Conservation (phyloP, 2,888 invertebrate species). For the Caenorhabditis becei region DNA sequence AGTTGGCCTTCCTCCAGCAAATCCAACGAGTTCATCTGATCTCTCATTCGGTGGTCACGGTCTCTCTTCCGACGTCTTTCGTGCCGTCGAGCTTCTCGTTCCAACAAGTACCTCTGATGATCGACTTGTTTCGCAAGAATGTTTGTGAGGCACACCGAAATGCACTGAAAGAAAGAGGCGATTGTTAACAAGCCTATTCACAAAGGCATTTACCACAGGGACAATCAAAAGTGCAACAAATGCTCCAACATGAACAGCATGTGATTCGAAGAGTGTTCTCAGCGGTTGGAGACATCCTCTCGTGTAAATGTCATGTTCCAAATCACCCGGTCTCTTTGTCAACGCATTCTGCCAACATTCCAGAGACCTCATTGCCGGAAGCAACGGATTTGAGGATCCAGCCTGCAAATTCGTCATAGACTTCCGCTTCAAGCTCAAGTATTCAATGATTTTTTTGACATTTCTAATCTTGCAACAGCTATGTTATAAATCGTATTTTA, state of each 20-base stretch:
- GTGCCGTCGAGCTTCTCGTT: slow-evolving; percentile 77
- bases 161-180: too few species aligned
- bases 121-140: slow-evolving; percentile 81
- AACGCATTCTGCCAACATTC: slow-evolving; percentile 81
- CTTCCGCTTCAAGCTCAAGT: not conserved
- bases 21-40: slow-evolving; percentile 56
- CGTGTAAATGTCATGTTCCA: slow-evolving; percentile 76
- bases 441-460: not conserved
- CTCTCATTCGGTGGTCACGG: slow-evolving; percentile 54
- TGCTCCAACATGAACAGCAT: slow-evolving; percentile 81
- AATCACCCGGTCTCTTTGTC: slow-evolving; percentile 77
- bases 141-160: slow-evolving; percentile 80
- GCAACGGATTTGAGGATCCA: slow-evolving; percentile 76
- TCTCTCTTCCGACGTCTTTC: slow-evolving; percentile 76
- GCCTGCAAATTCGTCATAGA: slow-evolving; percentile 62
- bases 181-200: too few species aligned
- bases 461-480: slow-evolving; percentile 10
- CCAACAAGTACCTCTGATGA: slow-evolving; percentile 79
- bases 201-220: slow-evolving; percentile 81
- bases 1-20: slow-evolving; percentile 63
- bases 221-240: slow-evolving; percentile 79
- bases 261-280: slow-evolving; percentile 78
- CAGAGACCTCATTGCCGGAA: slow-evolving; percentile 80
- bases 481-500: slow-evolving; percentile 13
- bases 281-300: slow-evolving; percentile 80